phyloP scores from a whole-genome alignment of 2,113 vertebrate genomes.

The Sinocyclocheilus anophthalmus region DNA sequence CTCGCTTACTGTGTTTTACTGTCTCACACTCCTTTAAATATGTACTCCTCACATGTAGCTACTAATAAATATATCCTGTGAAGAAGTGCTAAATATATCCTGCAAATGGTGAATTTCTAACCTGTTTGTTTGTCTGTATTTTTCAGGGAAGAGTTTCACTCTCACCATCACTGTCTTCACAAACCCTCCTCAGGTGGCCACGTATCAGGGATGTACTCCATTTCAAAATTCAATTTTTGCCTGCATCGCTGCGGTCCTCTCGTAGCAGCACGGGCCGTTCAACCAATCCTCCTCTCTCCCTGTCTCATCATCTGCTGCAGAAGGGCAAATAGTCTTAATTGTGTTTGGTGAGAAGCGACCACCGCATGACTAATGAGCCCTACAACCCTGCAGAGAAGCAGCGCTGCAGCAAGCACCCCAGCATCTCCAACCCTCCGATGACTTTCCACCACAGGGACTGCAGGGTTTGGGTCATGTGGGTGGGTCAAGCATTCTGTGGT shows the following conservation, averaged over 20 bases:
- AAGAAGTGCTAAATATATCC: no score
- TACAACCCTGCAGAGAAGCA: slow-evolving; percentile 18
- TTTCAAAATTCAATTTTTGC: slow-evolving; percentile 59
- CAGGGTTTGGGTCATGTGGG: background rate
- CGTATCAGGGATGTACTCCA: slow-evolving; percentile 81
- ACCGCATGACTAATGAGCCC: slow-evolving; percentile 38
- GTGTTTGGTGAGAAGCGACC: slow-evolving; percentile 51
- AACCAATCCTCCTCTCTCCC: slow-evolving; percentile 31
- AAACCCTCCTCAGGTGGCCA: slow-evolving; percentile 95
- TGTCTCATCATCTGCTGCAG: slow-evolving; percentile 52
- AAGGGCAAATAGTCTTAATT: slow-evolving; percentile 53
- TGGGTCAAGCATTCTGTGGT: background rate
- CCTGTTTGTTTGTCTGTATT: slow-evolving; percentile 13
- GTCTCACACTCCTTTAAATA: background rate
- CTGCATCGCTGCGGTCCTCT: slow-evolving; percentile 18
- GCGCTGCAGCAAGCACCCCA: background rate
- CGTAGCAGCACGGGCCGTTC: background rate
- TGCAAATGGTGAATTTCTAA: background rate
- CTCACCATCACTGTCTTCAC: slow-evolving; percentile 97
- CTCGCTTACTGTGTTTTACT: background rate
- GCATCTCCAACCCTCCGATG: slow-evolving; percentile 8
- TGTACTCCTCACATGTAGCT: background rate
- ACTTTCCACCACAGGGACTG: background rate
- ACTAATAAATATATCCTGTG: background rate
- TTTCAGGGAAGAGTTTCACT: slow-evolving; percentile 94